A percentile compares a stretch with the other conserved stretches of the same genome.
Evolutionary conservation across 2,113 vertebrate genomes (phyloP).

Genomic region (Lycaon pictus): DNA sequence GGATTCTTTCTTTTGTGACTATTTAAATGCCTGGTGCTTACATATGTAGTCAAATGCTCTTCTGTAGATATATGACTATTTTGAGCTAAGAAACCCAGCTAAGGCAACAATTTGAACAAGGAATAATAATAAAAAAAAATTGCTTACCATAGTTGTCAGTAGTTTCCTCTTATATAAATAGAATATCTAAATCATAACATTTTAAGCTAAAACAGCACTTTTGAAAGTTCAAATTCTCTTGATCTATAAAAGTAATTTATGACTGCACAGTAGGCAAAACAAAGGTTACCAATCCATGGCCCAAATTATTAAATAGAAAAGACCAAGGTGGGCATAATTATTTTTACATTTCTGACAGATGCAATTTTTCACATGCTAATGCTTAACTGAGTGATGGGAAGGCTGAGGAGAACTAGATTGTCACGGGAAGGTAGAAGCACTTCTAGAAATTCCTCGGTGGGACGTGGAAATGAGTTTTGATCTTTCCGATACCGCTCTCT

Average conservation of each 20-base stretch:
- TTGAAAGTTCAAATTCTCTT: conserved; percentile 89
- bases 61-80: conserved; percentile 34
- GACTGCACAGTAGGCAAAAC: conserved; percentile 84
- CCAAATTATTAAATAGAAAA: conserved; percentile 88
- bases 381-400: conserved; percentile 61
- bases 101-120: conserved; percentile 60
- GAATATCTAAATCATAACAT: conserved; percentile 75
- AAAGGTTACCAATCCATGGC: conserved; percentile 89
- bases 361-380: conserved; percentile 86
- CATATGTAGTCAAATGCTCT: neutral
- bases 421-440: neutral
- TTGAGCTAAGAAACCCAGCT: conserved; percentile 60
- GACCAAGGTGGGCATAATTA: conserved; percentile 86
- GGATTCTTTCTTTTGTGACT: conserved; percentile 38
- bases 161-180: conserved; percentile 60
- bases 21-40: neutral
- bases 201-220: conserved; percentile 88
- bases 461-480: neutral
- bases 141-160: conserved; percentile 65
- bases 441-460: neutral
- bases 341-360: conserved; percentile 86
- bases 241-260: conserved; percentile 93
- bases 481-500: neutral
- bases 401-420: conserved; percentile 58
- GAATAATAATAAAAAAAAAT: conserved; percentile 60